Conservation (phyloP, 2,113 vertebrate genomes). For the Entelurus aequoreus region DNA sequence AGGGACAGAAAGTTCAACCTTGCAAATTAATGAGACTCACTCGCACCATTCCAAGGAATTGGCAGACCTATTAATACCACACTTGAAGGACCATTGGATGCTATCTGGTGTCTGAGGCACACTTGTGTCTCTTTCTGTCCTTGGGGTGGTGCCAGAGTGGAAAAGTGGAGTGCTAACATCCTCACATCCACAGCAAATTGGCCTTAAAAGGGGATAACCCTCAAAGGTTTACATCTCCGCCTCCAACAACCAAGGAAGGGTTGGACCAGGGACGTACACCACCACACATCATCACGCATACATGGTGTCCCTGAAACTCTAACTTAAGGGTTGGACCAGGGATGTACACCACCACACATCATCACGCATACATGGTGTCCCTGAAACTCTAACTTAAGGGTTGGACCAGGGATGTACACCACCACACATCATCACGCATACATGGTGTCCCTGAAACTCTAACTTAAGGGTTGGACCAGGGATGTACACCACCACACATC, state of each 20-base stretch:
- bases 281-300: background rate
- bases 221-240: constrained; percentile 26
- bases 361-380: too few relatives aligned
- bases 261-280: background rate
- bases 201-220: constrained; percentile 19
- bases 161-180: constrained; percentile 54
- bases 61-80: constrained; percentile 64
- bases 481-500: too few relatives aligned
- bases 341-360: too few relatives aligned
- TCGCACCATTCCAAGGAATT: constrained; percentile 68
- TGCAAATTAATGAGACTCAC: constrained; percentile 36
- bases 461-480: too few relatives aligned
- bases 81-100: constrained; percentile 66
- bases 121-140: constrained; percentile 63
- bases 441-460: too few relatives aligned
- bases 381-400: too few relatives aligned
- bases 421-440: too few relatives aligned
- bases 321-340: too few relatives aligned
- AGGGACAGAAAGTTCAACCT: constrained; percentile 25
- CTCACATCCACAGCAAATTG: constrained; percentile 33
- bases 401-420: too few relatives aligned
- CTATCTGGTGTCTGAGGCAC: constrained; percentile 64
- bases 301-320: too few relatives aligned
- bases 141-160: constrained; percentile 52
- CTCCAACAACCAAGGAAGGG: background rate